These are phyloP conservation scores for Isichthys henryi DNA, from an alignment of 2,113 vertebrate genomes.

Conservation along the genomic window DNA sequence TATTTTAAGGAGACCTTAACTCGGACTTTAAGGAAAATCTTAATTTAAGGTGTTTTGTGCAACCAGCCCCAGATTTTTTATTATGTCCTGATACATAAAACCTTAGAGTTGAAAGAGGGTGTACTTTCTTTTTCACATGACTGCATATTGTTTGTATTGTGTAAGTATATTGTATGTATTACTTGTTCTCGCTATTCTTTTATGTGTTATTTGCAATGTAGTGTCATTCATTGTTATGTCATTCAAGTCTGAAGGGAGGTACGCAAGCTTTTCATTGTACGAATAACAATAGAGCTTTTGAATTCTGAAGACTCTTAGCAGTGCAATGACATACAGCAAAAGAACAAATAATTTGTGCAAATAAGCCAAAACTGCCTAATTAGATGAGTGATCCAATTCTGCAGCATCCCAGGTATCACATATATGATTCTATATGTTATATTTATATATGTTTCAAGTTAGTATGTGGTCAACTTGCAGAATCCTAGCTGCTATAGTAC, in stretches of 20 bases:
- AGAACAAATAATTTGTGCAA: neutral
- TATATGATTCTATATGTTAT: neutral
- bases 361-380: neutral
- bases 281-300: neutral
- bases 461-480: neutral
- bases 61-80: neutral
- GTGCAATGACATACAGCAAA: neutral
- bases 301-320: neutral
- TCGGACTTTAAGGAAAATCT: too few relatives aligned
- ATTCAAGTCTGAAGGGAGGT: neutral
- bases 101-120: neutral
- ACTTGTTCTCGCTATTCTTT: neutral
- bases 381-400: neutral
- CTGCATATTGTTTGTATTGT: neutral
- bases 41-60: too few relatives aligned
- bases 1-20: too few relatives aligned
- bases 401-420: neutral
- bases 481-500: neutral
- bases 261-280: neutral
- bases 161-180: neutral
- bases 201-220: neutral
- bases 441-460: neutral
- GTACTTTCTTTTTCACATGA: neutral
- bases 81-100: neutral
- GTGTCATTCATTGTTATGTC: neutral